Percentiles rank a stretch among this genome's conserved stretches.
Evolutionary conservation across 2,888 invertebrate species (phyloP).

Genomic region (Xylota sylvarum): DNA sequence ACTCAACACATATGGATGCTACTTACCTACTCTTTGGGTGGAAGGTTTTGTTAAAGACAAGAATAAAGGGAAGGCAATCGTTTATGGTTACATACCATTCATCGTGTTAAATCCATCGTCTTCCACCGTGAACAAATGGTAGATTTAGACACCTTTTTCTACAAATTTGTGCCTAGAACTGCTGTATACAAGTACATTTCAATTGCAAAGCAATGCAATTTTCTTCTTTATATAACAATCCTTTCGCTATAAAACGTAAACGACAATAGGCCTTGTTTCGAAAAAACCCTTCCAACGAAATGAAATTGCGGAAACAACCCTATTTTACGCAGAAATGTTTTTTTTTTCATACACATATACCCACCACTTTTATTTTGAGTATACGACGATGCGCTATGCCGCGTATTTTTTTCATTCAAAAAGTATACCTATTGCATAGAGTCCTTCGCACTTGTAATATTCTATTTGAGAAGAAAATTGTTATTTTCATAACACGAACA

Average conservation of each 20-base stretch:
- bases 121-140: no score
- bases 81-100: no score
- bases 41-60: no score
- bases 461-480: slow-evolving; percentile 43
- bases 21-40: no score
- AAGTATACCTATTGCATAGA: slow-evolving; percentile 30
- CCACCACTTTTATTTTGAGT: not conserved
- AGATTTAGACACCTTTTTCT: no score
- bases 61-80: no score
- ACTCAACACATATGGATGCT: no score
- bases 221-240: not conserved
- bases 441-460: slow-evolving; percentile 28
- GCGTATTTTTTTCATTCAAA: slow-evolving; percentile 7
- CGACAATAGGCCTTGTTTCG: slow-evolving; percentile 35
- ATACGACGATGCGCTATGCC: slow-evolving; percentile 4
- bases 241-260: slow-evolving; percentile 2
- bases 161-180: no score
- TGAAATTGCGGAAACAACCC: slow-evolving; percentile 48
- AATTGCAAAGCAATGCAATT: slow-evolving; percentile 6
- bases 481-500: slow-evolving; percentile 39
- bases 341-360: not conserved
- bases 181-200: not conserved
- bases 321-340: slow-evolving; percentile 14
- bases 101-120: no score
- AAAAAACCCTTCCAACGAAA: slow-evolving; percentile 12